Conservation (phyloP, 2,888 invertebrate species). For the Arctia plantaginis region DNA sequence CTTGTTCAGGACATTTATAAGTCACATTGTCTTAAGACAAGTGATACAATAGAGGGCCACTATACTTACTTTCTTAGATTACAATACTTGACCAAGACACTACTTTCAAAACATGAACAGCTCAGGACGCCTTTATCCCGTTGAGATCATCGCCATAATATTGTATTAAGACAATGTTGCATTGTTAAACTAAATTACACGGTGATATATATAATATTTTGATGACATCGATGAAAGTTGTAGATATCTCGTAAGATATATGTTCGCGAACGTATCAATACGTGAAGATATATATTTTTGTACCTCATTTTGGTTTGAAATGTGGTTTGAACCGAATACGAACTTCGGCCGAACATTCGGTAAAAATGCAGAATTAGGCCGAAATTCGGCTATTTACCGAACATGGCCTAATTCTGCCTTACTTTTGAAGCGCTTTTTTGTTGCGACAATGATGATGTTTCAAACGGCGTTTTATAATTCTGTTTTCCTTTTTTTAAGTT, state of each 20-base stretch:
- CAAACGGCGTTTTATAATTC: too few relatives aligned
- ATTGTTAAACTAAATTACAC: conserved; percentile 7
- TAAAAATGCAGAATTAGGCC: too few relatives aligned
- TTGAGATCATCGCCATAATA: conserved; percentile 18
- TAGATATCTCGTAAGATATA: not conserved
- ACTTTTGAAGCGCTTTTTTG: too few relatives aligned
- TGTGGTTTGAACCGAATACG: too few relatives aligned
- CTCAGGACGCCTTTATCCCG: not conserved
- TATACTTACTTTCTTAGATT: not conserved
- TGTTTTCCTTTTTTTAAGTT: too few relatives aligned
- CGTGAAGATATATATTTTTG: not conserved
- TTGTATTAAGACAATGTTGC: conserved; percentile 14
- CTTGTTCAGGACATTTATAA: not conserved
- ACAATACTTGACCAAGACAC: not conserved
- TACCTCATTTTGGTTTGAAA: too few relatives aligned
- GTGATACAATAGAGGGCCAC: not conserved
- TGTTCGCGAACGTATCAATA: not conserved
- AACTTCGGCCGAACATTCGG: too few relatives aligned
- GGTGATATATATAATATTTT: conserved; percentile 10
- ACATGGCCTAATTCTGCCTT: too few relatives aligned
- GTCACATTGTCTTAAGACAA: not conserved
- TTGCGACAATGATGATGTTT: too few relatives aligned
- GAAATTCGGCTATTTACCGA: too few relatives aligned
- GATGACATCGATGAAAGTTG: not conserved
- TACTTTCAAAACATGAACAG: not conserved